Conservation (phyloP, 2,113 vertebrate genomes). For the Leucoraja erinaceus region DNA sequence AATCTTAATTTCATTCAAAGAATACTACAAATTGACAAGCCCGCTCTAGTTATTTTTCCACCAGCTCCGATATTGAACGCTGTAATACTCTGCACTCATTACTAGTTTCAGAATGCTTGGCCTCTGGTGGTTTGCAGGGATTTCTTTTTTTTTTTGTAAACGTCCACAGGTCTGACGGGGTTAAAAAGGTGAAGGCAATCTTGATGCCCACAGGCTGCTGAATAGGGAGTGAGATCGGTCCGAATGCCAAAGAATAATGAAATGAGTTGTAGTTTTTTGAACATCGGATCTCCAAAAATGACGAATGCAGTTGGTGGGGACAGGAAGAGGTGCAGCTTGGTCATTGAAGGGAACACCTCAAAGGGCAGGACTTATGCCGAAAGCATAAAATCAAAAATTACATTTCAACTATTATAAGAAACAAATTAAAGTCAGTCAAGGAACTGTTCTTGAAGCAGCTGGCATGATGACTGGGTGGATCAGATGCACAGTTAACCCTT, state of each 20-base stretch:
- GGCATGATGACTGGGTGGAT: no score
- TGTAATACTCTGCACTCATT: neutral
- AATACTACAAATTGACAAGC: neutral
- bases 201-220: neutral
- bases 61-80: neutral
- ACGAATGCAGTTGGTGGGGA: neutral
- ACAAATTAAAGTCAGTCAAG: neutral
- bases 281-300: neutral
- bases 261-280: neutral
- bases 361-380: neutral
- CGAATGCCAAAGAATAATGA: neutral
- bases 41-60: neutral
- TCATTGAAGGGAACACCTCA: neutral
- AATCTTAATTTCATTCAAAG: neutral
- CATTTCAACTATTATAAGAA: no score
- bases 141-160: neutral
- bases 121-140: neutral
- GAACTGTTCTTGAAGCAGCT: neutral
- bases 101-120: neutral
- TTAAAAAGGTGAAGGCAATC: slow-evolving; percentile 18
- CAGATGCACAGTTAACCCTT: neutral
- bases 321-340: neutral
- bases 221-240: no score
- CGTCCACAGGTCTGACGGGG: neutral
- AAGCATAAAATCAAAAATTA: neutral